Evolutionary conservation across 2,113 vertebrate species (phyloP).

Genomic region (Boleophthalmus pectinirostris): DNA sequence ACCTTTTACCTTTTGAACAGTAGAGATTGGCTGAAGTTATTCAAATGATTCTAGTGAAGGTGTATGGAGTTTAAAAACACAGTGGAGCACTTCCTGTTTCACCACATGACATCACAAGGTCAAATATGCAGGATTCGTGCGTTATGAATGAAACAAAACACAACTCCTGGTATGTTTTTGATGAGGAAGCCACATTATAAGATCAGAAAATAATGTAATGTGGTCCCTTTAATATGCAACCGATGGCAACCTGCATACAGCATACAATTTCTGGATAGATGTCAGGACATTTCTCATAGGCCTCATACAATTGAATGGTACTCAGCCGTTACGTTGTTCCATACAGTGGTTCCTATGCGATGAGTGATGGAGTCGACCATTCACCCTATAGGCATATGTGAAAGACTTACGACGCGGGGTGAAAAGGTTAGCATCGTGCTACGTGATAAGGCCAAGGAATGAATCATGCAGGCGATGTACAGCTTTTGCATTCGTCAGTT

Average conservation of each 20-base stretch:
- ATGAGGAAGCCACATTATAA: too few relatives aligned
- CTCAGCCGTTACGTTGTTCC: constrained; percentile 57
- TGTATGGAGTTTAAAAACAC: too few relatives aligned
- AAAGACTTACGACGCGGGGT: constrained; percentile 45
- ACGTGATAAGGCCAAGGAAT: constrained; percentile 30
- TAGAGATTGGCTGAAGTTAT: too few relatives aligned
- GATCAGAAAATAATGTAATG: too few relatives aligned
- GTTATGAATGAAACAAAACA: too few relatives aligned
- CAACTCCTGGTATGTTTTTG: too few relatives aligned
- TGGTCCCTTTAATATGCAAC: too few relatives aligned
- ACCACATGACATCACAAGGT: too few relatives aligned
- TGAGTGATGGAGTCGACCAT: constrained; percentile 39
- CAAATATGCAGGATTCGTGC: too few relatives aligned
- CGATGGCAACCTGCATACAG: constrained; percentile 20
- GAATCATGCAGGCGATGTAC: constrained; percentile 12
- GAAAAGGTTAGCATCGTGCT: constrained; percentile 58
- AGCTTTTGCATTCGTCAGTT: constrained; percentile 12
- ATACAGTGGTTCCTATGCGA: constrained; percentile 52
- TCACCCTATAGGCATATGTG: constrained; percentile 23
- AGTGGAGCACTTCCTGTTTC: too few relatives aligned
- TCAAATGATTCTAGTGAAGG: too few relatives aligned
- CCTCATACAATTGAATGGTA: constrained; percentile 73
- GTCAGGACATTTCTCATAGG: constrained; percentile 68
- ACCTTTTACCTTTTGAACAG: too few relatives aligned
- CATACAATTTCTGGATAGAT: constrained; percentile 51